Base-by-base conservation (phyloP, 2,888 invertebrate species). In the Dynastes hyllus region DNA sequence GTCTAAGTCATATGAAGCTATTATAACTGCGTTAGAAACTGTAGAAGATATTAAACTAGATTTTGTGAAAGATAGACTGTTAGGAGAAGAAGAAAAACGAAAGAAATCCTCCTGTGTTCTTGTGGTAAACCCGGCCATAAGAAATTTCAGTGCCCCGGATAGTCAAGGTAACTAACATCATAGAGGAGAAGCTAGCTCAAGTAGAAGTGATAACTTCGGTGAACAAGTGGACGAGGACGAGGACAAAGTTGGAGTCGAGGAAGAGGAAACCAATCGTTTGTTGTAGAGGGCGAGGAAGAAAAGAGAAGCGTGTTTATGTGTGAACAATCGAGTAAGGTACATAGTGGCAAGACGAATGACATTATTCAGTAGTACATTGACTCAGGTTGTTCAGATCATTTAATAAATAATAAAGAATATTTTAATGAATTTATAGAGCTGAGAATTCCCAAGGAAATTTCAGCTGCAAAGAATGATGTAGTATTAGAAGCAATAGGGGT, bases 391-490 rank as follows among this genome's bases (percentile, higher is more conserved):
- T 55, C 55, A 55, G 22, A 55, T 55, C 55, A 55, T n/a, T 8
- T 55, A n/a, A 3, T 55, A 55, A 55, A n/a, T 55, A 55, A 55
- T 55, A 55, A n/a, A n/a, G n/a, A n/a, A 55, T n/a, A 55, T 55
- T 55, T 55, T 1, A 55, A 55, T 55, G 1, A 55, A 16, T 55
- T 55, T 16, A 16, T 16, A 4, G 22, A 55, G 55, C 55, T 55
- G 55, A 55, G n/a, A 55, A 55, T 22, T n/a, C 55, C 55, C n/a
- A 0, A 16, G 8, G 16, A 55, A 55, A 55, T 55, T 55, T n/a
- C 55, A 55, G 55, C 55, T 16, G 55, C 16, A 2, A 2, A 55
- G 1, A 55, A n/a, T 2, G n/a, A 22, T n/a, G 55, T 55, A 6
- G 22, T 16, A 55, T 55, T 55, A 16, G 55, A 55, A 2, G 22